phyloP scores from a whole-genome alignment of 1,140 invertebrate genomes.

The Charaxes varanes region DNA sequence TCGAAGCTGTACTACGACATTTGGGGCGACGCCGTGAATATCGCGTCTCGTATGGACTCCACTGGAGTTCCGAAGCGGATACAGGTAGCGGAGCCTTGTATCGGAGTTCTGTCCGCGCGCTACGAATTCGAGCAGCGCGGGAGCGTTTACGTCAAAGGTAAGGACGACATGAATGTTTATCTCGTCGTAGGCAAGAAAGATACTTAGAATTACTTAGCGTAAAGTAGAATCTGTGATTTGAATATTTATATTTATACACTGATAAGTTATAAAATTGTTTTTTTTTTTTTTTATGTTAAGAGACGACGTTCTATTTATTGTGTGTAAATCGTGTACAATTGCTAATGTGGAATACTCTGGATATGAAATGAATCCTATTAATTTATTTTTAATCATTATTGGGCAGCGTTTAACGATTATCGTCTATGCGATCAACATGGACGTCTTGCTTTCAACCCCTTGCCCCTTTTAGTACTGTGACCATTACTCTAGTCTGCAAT shows the following conservation, averaged over 20 bases:
- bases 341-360: conserved; percentile 27
- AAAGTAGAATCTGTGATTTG: conserved; percentile 72
- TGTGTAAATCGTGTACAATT: conserved; percentile 18
- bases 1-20: conserved; percentile 98
- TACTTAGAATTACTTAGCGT: conserved; percentile 43
- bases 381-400: conserved; percentile 30
- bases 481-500: conserved; percentile 57
- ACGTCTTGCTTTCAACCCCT: conserved; percentile 40
- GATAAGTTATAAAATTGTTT: conserved; percentile 4
- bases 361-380: conserved; percentile 22
- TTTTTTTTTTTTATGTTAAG: conserved; percentile 7
- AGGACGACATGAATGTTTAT: conserved; percentile 94
- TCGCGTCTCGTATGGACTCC: conserved; percentile 96
- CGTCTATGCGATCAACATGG: conserved; percentile 7
- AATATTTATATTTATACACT: conserved; percentile 58
- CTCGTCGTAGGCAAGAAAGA: conserved; percentile 77
- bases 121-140: conserved; percentile 90
- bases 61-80: conserved; percentile 90
- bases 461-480: conserved; percentile 55
- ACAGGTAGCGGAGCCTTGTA: conserved; percentile 87
- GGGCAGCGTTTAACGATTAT: conserved; percentile 9
- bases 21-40: conserved; percentile 99
- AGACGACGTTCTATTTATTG: conserved; percentile 27
- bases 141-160: conserved; percentile 94
- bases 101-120: conserved; percentile 78